Percentiles rank a stretch among this genome's conserved stretches.
Evolutionary conservation across 2,113 vertebrate species (phyloP).

Genomic region (Anas platyrhynchos): DNA sequence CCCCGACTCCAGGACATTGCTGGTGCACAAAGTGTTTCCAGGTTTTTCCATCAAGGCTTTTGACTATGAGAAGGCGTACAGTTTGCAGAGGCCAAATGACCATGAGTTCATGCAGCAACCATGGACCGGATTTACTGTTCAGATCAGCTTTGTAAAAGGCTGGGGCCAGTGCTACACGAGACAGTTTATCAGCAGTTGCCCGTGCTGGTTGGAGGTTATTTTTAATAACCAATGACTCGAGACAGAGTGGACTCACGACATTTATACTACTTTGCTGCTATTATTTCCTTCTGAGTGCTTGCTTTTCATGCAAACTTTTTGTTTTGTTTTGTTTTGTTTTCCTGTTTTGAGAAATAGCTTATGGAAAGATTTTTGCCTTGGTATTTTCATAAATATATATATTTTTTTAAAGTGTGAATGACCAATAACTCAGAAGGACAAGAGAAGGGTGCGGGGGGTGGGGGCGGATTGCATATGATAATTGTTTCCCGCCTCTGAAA

Average conservation of each 20-base stretch:
- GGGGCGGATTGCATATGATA: neutral
- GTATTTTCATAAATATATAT: constrained; percentile 40
- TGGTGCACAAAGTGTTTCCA: constrained; percentile 98
- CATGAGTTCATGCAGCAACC: constrained; percentile 98
- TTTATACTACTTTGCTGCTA: constrained; percentile 84
- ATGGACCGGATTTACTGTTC: constrained; percentile 95
- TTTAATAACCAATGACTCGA: constrained; percentile 92
- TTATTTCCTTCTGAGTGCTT: constrained; percentile 81
- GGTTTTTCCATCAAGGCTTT: constrained; percentile 99
- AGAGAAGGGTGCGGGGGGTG: neutral
- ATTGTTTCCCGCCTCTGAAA: neutral
- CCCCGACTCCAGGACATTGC: constrained; percentile 94
- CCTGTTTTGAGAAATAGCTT: constrained; percentile 78
- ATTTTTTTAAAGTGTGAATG: constrained; percentile 49
- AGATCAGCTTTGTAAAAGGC: constrained; percentile 99
- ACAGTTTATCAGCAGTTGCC: constrained; percentile 99
- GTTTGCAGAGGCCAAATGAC: constrained; percentile 95
- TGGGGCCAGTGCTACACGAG: constrained; percentile 99
- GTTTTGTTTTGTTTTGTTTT: neutral
- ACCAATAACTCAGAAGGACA: constrained; percentile 66
- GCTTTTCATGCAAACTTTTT: constrained; percentile 79
- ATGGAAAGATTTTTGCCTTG: constrained; percentile 51
- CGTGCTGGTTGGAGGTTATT: constrained; percentile 98
- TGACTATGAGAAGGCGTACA: constrained; percentile 96
- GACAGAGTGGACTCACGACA: constrained; percentile 45